Evolutionary conservation across 2,113 vertebrate species (phyloP).

Genomic region (Nannospalax galili): DNA sequence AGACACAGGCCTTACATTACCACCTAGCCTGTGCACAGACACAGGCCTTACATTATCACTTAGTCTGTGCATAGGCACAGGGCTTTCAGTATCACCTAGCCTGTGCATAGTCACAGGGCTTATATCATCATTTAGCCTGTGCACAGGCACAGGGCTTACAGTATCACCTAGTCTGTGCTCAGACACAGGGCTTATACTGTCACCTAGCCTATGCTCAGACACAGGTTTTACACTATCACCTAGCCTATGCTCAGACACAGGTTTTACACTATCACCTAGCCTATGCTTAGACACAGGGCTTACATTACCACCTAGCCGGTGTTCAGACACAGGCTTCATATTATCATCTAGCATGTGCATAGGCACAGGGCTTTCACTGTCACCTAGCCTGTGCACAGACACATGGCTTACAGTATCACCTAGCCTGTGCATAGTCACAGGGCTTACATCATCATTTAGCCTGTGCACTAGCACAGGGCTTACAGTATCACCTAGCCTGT

Average conservation of each 20-base stretch:
- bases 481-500: background rate
- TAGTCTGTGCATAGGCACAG: background rate
- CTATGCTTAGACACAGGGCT: background rate
- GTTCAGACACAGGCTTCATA: background rate
- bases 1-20: background rate
- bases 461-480: background rate
- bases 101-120: background rate
- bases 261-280: background rate
- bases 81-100: background rate
- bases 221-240: background rate
- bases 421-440: background rate
- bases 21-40: background rate
- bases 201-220: background rate
- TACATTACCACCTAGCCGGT: background rate
- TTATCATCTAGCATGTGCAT: background rate
- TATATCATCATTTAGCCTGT: background rate
- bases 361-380: background rate
- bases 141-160: background rate
- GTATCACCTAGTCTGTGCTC: background rate
- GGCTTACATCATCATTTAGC: background rate
- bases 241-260: background rate
- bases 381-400: background rate
- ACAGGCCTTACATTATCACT: background rate
- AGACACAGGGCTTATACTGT: background rate
- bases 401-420: background rate